Base-by-base conservation (phyloP, 1,140 invertebrate genomes). In the Cydia amplana region DNA sequence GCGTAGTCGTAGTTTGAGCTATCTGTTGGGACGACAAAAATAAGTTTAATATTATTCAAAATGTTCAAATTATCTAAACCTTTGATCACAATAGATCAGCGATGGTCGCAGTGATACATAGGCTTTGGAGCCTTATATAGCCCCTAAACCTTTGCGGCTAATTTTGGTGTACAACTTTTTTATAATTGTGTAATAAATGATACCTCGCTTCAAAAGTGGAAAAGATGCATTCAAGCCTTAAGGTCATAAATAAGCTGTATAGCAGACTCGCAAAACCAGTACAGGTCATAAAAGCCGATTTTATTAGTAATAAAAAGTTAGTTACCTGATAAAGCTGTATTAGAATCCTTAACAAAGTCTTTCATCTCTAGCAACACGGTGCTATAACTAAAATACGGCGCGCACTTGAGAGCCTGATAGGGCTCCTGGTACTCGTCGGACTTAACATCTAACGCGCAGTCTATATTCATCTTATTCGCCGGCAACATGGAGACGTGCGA, bases 371-470 rank as follows among this genome's bases (percentile, higher is more conserved):
- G 95, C 81, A 96, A 94, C 25, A 96, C 95, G 10, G 96, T 95
- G 84, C 96, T 96, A 89, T 96, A 96, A 83, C 95, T 96, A 84
- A 96, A 96, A 85, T 96, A 96, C 1, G 96, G 96, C 1, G 96
- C 95, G 83, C 95, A 96, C 82, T 95, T 95, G 73, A 96, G 91
- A 0, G 95, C 95, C 85, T 96, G 96, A 89, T 96, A 96, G 7
- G 96, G 96, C 89, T 97, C 96, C 84, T 96, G 96, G 89, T 97
- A 97, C 83, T 96, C 96, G 83, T 96, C 95, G 51, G 95, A 94
- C 88, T 96, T 96, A 70, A 94, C 93, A 76, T 93, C 92, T 72
- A 93, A 83, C 67, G 85, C 81, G 76, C 89, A 90, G 28, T 92
- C 91, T 72, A 92, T 90, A 74, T 94, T 94, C 83, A 89, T 89